These are phyloP conservation scores for Pseudoatta argentina DNA, from an alignment of 1,140 invertebrate genomes.

Conservation along the genomic window DNA sequence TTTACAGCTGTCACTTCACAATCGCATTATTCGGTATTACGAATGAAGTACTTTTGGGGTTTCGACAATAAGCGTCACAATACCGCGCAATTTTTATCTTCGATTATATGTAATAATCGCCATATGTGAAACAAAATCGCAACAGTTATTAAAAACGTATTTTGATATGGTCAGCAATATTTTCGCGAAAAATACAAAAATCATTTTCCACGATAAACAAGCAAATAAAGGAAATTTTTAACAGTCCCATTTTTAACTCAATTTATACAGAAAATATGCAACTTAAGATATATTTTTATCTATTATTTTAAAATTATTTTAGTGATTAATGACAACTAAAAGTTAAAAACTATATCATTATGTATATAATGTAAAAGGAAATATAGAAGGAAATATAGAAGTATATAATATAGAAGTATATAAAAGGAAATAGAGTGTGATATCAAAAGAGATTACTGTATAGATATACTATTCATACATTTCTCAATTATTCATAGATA, in stretches of 20 bases:
- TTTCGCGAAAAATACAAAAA: conserved; percentile 12
- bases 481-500: not conserved
- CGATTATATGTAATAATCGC: conserved; percentile 3
- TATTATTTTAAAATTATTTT: not conserved
- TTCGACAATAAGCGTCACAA: conserved; percentile 28
- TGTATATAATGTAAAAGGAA: not conserved
- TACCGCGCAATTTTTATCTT: conserved; percentile 29
- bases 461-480: not conserved
- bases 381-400: not conserved
- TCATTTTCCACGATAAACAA: conserved; percentile 4
- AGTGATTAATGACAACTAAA: not conserved
- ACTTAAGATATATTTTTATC: not conserved
- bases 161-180: not conserved
- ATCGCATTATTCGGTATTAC: conserved; percentile 20
- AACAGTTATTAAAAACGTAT: conserved; percentile 36
- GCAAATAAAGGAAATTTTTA: not conserved
- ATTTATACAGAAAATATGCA: not conserved
- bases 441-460: not conserved
- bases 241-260: not conserved
- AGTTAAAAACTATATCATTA: not conserved
- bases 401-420: not conserved
- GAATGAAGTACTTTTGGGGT: conserved; percentile 31
- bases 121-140: not conserved
- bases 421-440: not conserved
- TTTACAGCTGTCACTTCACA: conserved; percentile 22